A percentile compares a stretch with the other conserved stretches of the same genome.
Evolutionary conservation across 2,113 vertebrate species (phyloP).

Genomic region (Pterocles burchelli): DNA sequence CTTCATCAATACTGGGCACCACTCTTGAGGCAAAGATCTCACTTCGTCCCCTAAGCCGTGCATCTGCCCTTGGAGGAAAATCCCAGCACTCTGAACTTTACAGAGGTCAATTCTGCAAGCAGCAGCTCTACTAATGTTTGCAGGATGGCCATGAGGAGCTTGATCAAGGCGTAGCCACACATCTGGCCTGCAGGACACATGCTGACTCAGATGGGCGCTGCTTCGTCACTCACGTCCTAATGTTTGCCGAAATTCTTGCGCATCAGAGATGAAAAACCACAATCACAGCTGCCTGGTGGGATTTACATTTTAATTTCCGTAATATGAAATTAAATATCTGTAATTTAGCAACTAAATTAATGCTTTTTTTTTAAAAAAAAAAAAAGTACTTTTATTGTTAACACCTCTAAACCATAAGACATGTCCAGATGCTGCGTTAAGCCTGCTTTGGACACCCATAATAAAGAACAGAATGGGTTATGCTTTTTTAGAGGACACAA

Average conservation of each 20-base stretch:
- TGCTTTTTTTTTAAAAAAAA: neutral
- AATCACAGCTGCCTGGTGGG: neutral
- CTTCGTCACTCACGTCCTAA: neutral
- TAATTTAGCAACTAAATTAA: neutral
- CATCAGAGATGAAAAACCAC: neutral
- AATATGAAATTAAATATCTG: neutral
- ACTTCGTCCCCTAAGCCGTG: neutral
- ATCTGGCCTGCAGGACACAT: neutral
- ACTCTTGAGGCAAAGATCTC: neutral
- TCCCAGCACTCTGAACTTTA: neutral
- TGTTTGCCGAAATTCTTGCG: neutral
- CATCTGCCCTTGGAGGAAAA: neutral
- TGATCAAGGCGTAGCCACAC: neutral
- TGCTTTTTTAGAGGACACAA: neutral
- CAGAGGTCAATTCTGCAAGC: neutral
- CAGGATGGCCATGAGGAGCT: neutral
- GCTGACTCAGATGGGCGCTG: accelerated
- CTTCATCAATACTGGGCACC: neutral
- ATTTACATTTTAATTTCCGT: neutral
- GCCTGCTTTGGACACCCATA: neutral
- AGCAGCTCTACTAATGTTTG: neutral
- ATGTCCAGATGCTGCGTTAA: neutral
- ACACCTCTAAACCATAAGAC: neutral
- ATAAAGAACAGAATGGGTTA: neutral
- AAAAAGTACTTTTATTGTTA: neutral